Evolutionary conservation across 2,888 invertebrate genomes (phyloP).

Genomic region (Lasioglossum villosulum): DNA sequence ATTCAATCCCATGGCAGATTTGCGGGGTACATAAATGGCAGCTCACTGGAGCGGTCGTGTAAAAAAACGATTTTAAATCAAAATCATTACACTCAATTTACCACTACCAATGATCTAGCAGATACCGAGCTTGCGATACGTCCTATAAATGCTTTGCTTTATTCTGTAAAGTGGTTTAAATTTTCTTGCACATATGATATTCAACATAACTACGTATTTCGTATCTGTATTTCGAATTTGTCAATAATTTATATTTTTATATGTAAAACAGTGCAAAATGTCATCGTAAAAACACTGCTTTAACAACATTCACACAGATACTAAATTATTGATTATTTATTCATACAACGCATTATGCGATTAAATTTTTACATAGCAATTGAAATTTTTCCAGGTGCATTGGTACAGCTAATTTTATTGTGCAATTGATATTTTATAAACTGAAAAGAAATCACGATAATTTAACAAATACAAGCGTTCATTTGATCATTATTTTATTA

Average conservation of each 20-base stretch:
- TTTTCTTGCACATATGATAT: neutral
- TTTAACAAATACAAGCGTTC: neutral
- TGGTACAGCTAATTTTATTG: neutral
- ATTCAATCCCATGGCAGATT: slow-evolving; percentile 21
- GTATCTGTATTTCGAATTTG: neutral
- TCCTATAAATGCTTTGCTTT: neutral
- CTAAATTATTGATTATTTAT: neutral
- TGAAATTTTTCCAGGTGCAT: no score
- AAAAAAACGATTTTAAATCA: neutral
- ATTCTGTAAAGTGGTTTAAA: neutral
- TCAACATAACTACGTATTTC: neutral
- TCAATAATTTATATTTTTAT: neutral
- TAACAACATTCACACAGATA: neutral
- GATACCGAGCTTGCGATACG: neutral
- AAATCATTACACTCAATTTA: neutral
- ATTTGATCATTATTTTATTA: neutral
- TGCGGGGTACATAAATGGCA: slow-evolving; percentile 11
- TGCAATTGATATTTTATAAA: neutral
- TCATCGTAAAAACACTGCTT: neutral
- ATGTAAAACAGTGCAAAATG: neutral
- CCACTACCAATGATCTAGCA: neutral
- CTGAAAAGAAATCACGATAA: neutral
- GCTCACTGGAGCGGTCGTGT: neutral
- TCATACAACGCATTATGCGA: neutral
- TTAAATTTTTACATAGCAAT: no score